phyloP scores from a whole-genome alignment of 2,113 vertebrate species.

The Sebastes schlegelii region DNA sequence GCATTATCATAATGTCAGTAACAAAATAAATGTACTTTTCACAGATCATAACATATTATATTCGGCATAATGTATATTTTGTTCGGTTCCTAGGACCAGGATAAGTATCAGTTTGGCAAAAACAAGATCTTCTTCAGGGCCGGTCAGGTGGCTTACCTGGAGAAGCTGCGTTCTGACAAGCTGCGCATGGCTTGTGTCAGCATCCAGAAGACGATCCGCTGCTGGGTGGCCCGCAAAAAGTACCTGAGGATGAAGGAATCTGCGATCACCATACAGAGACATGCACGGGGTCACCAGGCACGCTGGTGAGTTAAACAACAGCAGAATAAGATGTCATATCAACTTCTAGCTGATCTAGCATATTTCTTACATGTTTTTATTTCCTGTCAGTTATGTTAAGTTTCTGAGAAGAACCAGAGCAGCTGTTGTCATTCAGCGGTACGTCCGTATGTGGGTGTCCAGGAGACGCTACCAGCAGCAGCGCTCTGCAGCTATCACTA shows the following conservation, averaged over 20 bases:
- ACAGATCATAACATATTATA: neutral
- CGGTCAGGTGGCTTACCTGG: constrained; percentile 97
- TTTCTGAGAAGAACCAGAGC: constrained; percentile 90
- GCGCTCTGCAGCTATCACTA: constrained; percentile 84
- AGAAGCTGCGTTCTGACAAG: constrained; percentile 95
- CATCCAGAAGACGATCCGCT: constrained; percentile 97
- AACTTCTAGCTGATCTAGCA: neutral
- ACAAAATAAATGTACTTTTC: neutral
- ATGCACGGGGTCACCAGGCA: constrained; percentile 91
- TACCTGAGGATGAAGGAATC: constrained; percentile 91
- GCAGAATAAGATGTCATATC: neutral
- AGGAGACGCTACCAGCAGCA: constrained; percentile 83
- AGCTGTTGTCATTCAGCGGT: constrained; percentile 89
- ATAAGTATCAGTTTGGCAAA: constrained; percentile 97
- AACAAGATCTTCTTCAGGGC: constrained; percentile 99
- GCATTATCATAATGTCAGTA: neutral
- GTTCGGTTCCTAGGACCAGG: constrained; percentile 84
- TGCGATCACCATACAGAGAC: constrained; percentile 91
- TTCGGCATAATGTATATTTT: neutral
- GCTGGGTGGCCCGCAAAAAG: constrained; percentile 93
- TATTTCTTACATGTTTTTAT: neutral
- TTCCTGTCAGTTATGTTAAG: constrained; percentile 84
- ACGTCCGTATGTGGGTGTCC: constrained; percentile 88
- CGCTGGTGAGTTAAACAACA: constrained; percentile 86
- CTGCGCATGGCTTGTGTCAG: constrained; percentile 91